These are phyloP conservation scores for Ostrea edulis DNA, from an alignment of 1,140 invertebrate genomes.

Conservation along the genomic window DNA sequence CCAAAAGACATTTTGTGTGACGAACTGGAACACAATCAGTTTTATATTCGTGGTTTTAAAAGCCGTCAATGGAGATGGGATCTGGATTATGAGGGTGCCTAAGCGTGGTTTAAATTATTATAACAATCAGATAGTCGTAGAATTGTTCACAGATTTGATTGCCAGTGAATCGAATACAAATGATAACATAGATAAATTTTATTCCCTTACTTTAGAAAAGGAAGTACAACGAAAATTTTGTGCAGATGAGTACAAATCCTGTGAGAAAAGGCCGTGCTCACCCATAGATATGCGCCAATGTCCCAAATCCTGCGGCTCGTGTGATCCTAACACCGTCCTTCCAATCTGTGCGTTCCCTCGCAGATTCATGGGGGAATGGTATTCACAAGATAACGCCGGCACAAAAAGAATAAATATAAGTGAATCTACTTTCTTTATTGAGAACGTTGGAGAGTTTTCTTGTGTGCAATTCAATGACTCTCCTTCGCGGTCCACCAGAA, in stretches of 20 bases:
- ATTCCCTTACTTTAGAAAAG: conserved; percentile 59
- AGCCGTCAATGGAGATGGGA: conserved; percentile 40
- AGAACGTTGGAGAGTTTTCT: conserved; percentile 41
- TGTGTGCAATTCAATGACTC: conserved; percentile 45
- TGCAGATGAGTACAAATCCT: conserved; percentile 68
- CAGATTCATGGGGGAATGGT: conserved; percentile 60
- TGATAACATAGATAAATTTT: conserved; percentile 45
- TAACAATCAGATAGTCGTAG: conserved; percentile 39
- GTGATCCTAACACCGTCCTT: conserved; percentile 50
- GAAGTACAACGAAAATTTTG: conserved; percentile 57
- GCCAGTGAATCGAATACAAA: not conserved
- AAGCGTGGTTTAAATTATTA: not conserved
- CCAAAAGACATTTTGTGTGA: conserved; percentile 63
- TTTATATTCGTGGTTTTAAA: conserved; percentile 63
- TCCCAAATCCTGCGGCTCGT: conserved; percentile 64
- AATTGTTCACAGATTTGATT: conserved; percentile 63
- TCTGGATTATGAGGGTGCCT: conserved; percentile 66
- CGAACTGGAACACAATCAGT: conserved; percentile 59
- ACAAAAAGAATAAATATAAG: conserved; percentile 41
- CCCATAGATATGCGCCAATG: conserved; percentile 61
- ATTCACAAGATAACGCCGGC: conserved; percentile 16
- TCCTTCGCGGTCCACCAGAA: conserved; percentile 15
- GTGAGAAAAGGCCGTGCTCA: conserved; percentile 58
- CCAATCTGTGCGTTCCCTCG: conserved; percentile 61
- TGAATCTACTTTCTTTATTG: conserved; percentile 40